Conservation (phyloP, 2,888 invertebrate genomes). For the Cheilosia vernalis region DNA sequence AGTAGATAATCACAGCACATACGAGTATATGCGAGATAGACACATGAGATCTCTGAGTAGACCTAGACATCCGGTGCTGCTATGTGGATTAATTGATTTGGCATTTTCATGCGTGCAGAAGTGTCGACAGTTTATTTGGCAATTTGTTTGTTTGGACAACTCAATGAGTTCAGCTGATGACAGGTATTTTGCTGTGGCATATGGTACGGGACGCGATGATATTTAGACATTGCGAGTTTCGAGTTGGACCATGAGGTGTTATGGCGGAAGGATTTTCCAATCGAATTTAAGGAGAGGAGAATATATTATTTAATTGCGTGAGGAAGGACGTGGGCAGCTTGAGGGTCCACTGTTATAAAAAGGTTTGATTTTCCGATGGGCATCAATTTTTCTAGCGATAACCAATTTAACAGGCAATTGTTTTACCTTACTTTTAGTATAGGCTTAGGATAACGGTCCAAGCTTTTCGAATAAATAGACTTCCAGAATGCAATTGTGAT, state of each 20-base stretch:
- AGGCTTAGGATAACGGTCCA: too few relatives aligned
- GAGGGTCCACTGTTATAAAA: too few relatives aligned
- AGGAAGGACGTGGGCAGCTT: too few relatives aligned
- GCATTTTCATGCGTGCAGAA: slow-evolving; percentile 63
- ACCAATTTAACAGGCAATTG: too few relatives aligned
- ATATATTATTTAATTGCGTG: too few relatives aligned
- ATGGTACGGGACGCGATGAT: slow-evolving; percentile 17
- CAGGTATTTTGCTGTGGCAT: slow-evolving; percentile 23
- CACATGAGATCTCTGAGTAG: slow-evolving; percentile 14
- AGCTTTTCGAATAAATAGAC: too few relatives aligned
- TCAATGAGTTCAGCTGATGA: slow-evolving; percentile 60
- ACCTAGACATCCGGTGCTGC: slow-evolving; percentile 30
- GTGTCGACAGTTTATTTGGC: slow-evolving; percentile 64
- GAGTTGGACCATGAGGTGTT: neutral
- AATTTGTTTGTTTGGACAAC: slow-evolving; percentile 58
- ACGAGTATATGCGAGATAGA: neutral
- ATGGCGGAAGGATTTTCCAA: neutral
- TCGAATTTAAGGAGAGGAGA: too few relatives aligned
- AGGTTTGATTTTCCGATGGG: too few relatives aligned
- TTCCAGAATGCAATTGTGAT: too few relatives aligned
- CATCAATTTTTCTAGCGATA: too few relatives aligned
- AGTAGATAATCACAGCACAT: too few relatives aligned
- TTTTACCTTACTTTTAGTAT: too few relatives aligned
- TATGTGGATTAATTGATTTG: slow-evolving; percentile 60
- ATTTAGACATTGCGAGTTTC: slow-evolving; percentile 25